Base-by-base conservation (phyloP, 2,797 vertebrate genomes). In the Eospalax fontanierii region DNA sequence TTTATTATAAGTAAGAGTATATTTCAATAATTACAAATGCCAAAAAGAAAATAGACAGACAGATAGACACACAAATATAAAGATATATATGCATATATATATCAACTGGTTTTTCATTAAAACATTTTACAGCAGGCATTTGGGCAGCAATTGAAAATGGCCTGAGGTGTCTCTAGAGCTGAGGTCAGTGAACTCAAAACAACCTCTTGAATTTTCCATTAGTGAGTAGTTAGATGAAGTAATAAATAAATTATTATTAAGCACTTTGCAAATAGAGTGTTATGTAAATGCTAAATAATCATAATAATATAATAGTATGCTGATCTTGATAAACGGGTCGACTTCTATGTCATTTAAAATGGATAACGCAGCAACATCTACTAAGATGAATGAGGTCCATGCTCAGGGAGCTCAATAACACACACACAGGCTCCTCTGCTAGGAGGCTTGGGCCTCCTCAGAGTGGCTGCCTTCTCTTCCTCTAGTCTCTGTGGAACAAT, bases 241-340 rank as follows among this genome's bases (percentile, higher is more conserved):
- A 97, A 96, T 97, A 97, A 97, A 97, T 97, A 97, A 97, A 96
- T 97, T 94, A 97, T 96, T 95, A 97, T 94, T 94, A 97, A 96
- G 96, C 93, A 93, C 96, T 97, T 95, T 96, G 96, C 95, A 97
- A 97, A 97, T 91, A 86, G 59, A 94, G 89, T 94, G 87, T 95
- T 97, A 94, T 90, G 91, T 96, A 94, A 97, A 97, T 94, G 96
- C 94, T 95, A 96, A 91, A 96, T 95, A 95, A 96, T 97, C 94
- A 95, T 94, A 96, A 97, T 96, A 79, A 95, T 68, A 93, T n/a
- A 82, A 81, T 73, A 85, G 95, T 75, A 35, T 95, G 95, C 91
- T 94, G 96, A 96, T 97, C 97, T 94, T 89, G 95, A 95, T 95
- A 76, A 91, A 91, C 84, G 3, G 95, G 87, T 89, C 4, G 30